Conservation (phyloP, 2,888 invertebrate species). For the Acanthoscelides obtectus region DNA sequence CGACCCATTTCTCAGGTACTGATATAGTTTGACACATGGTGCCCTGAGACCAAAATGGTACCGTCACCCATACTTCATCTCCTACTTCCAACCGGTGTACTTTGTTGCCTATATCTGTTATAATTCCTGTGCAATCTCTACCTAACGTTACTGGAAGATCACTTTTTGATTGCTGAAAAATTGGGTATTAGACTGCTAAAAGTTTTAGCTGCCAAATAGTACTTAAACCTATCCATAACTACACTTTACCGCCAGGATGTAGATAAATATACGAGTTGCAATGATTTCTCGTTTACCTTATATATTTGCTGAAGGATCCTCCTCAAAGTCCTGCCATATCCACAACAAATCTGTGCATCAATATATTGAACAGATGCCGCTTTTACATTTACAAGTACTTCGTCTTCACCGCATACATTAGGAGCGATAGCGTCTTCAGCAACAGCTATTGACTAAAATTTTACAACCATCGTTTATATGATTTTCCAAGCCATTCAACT, state of each 20-base stretch:
- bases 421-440: conserved; percentile 55
- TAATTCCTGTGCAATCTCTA: conserved; percentile 58
- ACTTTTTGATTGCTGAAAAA: conserved; percentile 40
- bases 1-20: conserved; percentile 51
- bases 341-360: conserved; percentile 56
- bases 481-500: too few relatives aligned
- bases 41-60: conserved; percentile 57
- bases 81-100: conserved; percentile 57
- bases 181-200: too few relatives aligned
- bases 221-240: too few relatives aligned
- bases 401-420: conserved; percentile 49
- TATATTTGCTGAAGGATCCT: conserved; percentile 33
- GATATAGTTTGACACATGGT: conserved; percentile 54
- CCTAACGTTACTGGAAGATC: conserved; percentile 57
- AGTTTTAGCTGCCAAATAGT: too few relatives aligned
- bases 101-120: conserved; percentile 56
- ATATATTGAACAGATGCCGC: conserved; percentile 56
- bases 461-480: background rate
- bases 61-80: conserved; percentile 58
- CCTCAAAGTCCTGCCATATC: conserved; percentile 48
- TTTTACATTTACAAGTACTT: conserved; percentile 58
- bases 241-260: too few relatives aligned
- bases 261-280: background rate
- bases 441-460: conserved; percentile 50
- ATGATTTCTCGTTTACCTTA: conserved; percentile 25